A percentile compares a stretch with the other conserved stretches of the same genome.
phyloP scores from a whole-genome alignment of 2,113 vertebrate genomes.

The Mormoops blainvillei region DNA sequence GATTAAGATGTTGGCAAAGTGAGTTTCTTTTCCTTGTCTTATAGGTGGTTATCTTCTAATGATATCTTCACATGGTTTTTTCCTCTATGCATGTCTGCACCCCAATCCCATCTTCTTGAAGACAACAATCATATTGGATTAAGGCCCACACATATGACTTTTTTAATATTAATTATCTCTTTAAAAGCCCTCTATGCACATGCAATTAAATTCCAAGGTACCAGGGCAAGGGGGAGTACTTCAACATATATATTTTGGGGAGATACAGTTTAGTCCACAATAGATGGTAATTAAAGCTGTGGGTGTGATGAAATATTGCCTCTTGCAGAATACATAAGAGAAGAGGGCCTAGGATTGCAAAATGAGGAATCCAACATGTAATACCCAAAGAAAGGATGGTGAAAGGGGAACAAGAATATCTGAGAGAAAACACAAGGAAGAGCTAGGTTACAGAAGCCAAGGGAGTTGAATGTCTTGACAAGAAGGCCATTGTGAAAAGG shows the following conservation, averaged over 20 bases:
- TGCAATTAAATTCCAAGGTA: background rate
- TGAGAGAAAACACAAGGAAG: background rate
- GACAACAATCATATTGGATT: background rate
- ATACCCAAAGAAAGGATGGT: background rate
- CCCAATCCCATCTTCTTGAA: background rate
- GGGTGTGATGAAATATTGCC: background rate
- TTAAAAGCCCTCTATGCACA: background rate
- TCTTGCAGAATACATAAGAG: background rate
- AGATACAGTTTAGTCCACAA: background rate
- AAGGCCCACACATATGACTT: background rate
- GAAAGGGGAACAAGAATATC: background rate
- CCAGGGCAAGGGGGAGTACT: background rate
- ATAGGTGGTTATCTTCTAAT: fast-evolving
- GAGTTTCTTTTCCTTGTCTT: background rate
- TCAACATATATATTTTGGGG: background rate
- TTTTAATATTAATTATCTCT: background rate
- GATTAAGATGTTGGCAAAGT: fast-evolving
- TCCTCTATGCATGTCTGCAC: background rate
- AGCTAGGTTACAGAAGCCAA: background rate
- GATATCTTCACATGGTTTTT: background rate
- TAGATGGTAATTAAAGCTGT: background rate
- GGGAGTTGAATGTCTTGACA: background rate
- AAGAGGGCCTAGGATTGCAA: background rate
- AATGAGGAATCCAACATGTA: background rate
- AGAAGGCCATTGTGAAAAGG: background rate